Evolutionary conservation across 2,888 invertebrate species (phyloP).

Genomic region (Xestia xanthographa): DNA sequence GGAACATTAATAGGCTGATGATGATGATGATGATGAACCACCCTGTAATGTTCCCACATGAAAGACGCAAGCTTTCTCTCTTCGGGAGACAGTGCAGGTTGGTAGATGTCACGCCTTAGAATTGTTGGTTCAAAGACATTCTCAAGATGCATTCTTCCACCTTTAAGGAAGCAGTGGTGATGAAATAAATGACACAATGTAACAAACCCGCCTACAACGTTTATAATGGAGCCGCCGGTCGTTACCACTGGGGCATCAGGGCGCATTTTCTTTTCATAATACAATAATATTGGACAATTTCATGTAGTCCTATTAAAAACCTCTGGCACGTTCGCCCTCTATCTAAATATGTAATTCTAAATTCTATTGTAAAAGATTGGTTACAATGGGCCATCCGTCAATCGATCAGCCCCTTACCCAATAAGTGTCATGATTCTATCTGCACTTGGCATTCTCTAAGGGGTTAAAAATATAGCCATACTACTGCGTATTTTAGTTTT

Average conservation of each 20-base stretch:
- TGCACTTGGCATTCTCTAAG: conserved; percentile 19
- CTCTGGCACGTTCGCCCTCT: conserved; percentile 29
- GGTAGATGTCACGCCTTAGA: neutral
- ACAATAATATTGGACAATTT: neutral
- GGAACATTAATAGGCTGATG: too few species aligned
- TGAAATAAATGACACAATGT: neutral
- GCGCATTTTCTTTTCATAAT: neutral
- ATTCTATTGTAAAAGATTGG: conserved; percentile 70
- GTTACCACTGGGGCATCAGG: neutral
- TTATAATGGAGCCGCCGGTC: neutral
- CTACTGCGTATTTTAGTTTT: neutral
- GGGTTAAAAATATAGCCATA: conserved; percentile 20
- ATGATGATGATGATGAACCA: too few species aligned
- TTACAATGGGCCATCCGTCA: conserved; percentile 78
- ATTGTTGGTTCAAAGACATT: neutral
- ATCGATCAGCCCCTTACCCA: conserved; percentile 77
- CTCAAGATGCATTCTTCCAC: neutral
- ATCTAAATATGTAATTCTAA: conserved; percentile 42
- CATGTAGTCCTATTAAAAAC: conserved; percentile 22
- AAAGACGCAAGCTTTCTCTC: neutral
- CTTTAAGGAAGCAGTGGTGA: neutral
- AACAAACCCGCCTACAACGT: too few species aligned
- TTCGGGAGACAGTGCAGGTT: neutral
- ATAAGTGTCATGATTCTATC: conserved; percentile 72
- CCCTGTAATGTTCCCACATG: neutral